phyloP scores from a whole-genome alignment of 2,888 invertebrate species.

The Erannis defoliaria region DNA sequence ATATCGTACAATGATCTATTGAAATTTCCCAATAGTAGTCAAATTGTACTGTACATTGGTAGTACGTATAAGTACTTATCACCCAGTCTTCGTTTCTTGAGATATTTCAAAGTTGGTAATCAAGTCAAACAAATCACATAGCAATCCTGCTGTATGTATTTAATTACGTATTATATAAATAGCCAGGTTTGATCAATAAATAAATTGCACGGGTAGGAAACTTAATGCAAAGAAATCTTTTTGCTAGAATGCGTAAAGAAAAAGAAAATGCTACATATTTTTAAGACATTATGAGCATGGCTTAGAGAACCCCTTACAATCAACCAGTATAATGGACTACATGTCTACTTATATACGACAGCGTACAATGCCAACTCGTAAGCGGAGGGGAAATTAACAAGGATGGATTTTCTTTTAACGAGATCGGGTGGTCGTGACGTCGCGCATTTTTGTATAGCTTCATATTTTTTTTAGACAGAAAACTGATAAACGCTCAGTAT shows the following conservation, averaged over 20 bases:
- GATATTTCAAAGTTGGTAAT: background rate
- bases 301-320: constrained; percentile 12
- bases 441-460: constrained; percentile 54
- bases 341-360: constrained; percentile 21
- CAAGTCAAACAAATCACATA: too few relatives aligned
- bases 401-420: constrained; percentile 69
- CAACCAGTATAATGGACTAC: constrained; percentile 18
- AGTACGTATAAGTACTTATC: too few relatives aligned
- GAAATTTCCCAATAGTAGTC: too few relatives aligned
- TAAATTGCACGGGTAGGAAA: background rate
- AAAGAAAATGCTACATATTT: constrained; percentile 7
- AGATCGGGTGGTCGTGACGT: constrained; percentile 61
- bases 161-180: too few relatives aligned
- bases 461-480: constrained; percentile 5
- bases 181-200: too few relatives aligned
- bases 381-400: constrained; percentile 56
- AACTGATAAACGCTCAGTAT: constrained; percentile 7
- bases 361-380: constrained; percentile 29
- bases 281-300: background rate
- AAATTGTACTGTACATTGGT: too few relatives aligned
- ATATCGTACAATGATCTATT: too few relatives aligned
- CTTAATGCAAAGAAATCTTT: constrained; percentile 1
- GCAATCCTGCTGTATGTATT: too few relatives aligned
- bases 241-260: background rate
- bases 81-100: too few relatives aligned